A percentile compares a stretch with the other conserved stretches of the same genome.
Conservation (phyloP, 92 coral and sea anemone genomes). For the Heteractis magnifica region DNA sequence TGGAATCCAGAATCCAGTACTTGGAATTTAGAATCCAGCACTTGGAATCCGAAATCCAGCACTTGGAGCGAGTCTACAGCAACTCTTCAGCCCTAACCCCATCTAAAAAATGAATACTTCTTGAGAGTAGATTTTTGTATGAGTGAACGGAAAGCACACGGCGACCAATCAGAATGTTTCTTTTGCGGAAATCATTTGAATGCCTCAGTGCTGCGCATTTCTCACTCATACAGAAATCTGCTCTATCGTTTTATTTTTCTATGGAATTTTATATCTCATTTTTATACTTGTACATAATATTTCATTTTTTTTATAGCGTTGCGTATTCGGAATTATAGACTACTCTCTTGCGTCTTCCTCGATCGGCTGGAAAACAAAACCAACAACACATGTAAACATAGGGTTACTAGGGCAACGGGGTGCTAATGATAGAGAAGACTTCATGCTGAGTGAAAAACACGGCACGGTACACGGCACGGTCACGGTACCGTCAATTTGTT, state of each 20-base stretch:
- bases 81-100: no score
- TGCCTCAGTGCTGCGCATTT: background rate
- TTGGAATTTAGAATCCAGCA: no score
- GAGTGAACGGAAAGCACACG: background rate
- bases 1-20: no score
- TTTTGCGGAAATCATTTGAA: background rate
- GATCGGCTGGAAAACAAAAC: constrained; percentile 59
- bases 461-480: background rate
- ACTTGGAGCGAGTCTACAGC: no score
- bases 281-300: background rate
- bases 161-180: background rate
- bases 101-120: no score
- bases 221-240: background rate
- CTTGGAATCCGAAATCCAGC: no score
- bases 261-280: background rate
- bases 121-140: no score
- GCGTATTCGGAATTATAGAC: constrained; percentile 73
- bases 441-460: background rate
- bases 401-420: background rate
- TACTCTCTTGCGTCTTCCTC: constrained; percentile 68
- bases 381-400: background rate
- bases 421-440: background rate
- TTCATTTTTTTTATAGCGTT: constrained; percentile 51
- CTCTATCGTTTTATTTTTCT: background rate
- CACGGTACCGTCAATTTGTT: background rate